Evolutionary conservation across 2,888 invertebrate species (phyloP), one percentile per base, ranked within the genome.

Genomic region (Stomorhina lunata): DNA sequence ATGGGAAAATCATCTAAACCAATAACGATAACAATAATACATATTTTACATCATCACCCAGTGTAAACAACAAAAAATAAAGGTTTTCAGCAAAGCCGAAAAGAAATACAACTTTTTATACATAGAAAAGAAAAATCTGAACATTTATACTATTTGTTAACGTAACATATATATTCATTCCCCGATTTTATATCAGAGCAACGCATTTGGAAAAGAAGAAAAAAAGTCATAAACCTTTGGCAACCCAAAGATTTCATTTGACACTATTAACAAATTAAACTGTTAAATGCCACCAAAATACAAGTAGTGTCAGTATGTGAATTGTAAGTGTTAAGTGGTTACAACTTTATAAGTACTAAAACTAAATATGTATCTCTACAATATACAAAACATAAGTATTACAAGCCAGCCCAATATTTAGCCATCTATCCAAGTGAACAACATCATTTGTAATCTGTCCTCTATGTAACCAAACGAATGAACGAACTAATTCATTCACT

Each of bases 251-350:
- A 86, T 87, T 86, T 89, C 86, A 89, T 90, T 88, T 89, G 90
- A 89, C 88, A 89, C 87, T 88, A 89, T 89, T 88, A 89, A 87
- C 89, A 89, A 89, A 89, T 89, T 89, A 89, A 89, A 88, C 88
- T 88, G 88, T 88, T 88, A 86, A 86, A 80, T 69, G 82, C 65
- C 69, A 73, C 63, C n/a, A 69, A 65, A 71, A 27, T 63, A 69
- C 53, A 6, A 40, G 37, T 34, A 65, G 69, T 63, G 12, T 59
- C 22, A 17, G n/a, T n/a, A 17, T 61, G 6, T 50, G n/a, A 20
- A 22, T 27, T 57, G 20, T 37, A 48, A 65, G 29, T 77, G 77
- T 69, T 69, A 69, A 81, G 75, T 69, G 50, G 75, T 82, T 79
- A 82, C 79, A 82, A 76, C 79, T 82, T 82, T 75, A 82, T 82